Conservation (phyloP, 2,888 invertebrate species). For the Drosophila dives region DNA sequence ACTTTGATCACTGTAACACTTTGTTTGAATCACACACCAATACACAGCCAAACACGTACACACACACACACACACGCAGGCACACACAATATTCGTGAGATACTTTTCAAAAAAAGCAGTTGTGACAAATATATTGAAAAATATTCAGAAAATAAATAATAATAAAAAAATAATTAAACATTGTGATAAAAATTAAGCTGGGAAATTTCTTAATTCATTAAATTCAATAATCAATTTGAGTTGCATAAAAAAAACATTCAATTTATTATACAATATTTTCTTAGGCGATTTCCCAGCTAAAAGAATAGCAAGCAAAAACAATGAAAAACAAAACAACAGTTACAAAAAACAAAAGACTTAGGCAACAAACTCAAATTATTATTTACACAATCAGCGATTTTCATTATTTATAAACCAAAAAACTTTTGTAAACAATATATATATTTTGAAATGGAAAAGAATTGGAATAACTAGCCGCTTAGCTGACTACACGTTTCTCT, state of each 20-base stretch:
- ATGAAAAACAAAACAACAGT: not conserved
- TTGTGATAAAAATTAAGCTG: slow-evolving; percentile 15
- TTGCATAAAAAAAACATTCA: not conserved
- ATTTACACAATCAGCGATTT: slow-evolving; percentile 6
- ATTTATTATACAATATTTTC: not conserved
- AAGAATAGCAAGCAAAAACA: not conserved
- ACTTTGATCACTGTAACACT: slow-evolving; percentile 74
- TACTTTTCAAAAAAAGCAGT: slow-evolving; percentile 10
- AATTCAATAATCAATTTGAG: not conserved
- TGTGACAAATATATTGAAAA: slow-evolving; percentile 1
- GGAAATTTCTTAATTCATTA: not conserved
- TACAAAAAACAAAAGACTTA: slow-evolving; percentile 68
- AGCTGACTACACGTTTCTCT: slow-evolving; percentile 37
- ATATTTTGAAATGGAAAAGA: slow-evolving; percentile 4
- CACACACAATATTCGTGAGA: slow-evolving; percentile 28
- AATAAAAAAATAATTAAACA: not conserved
- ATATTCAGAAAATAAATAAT: not conserved
- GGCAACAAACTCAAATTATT: slow-evolving; percentile 61
- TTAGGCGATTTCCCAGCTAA: not conserved
- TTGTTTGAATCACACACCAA: slow-evolving; percentile 67
- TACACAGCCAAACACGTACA: slow-evolving; percentile 44
- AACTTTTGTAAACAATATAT: slow-evolving; percentile 14
- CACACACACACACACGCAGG: slow-evolving; percentile 29
- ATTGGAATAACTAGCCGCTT: slow-evolving; percentile 25
- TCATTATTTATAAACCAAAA: slow-evolving; percentile 37